Percentiles rank a stretch among this genome's conserved stretches.
Conservation (phyloP, 2,113 vertebrate species). For the Dryoscopus gambensis region DNA sequence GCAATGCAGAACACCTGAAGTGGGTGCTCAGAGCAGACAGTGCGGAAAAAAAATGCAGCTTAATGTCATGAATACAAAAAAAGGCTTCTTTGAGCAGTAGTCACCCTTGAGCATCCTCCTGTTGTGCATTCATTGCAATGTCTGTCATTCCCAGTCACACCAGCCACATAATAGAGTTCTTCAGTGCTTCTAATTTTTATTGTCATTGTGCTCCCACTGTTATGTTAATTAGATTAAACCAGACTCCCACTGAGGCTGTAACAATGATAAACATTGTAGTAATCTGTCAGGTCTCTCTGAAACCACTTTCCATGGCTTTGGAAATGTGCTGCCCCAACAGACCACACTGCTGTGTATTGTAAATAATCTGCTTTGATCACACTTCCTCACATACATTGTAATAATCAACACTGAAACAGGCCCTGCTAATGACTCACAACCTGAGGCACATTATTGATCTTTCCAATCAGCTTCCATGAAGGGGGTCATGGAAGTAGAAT, state of each 20-base stretch:
- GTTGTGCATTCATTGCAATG: background rate
- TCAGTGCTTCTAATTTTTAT: background rate
- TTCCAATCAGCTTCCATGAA: background rate
- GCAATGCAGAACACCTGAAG: background rate
- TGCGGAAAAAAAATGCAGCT: background rate
- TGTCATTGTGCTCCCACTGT: background rate
- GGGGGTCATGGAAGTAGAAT: background rate
- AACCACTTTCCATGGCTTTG: background rate
- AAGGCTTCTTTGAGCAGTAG: background rate
- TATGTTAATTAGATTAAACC: constrained; percentile 24
- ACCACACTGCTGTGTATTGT: background rate
- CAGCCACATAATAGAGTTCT: background rate
- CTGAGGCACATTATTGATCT: background rate
- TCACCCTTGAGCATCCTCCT: background rate
- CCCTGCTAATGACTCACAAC: background rate
- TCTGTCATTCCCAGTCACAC: background rate
- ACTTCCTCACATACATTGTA: background rate
- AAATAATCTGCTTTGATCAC: background rate
- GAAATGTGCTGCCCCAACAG: background rate
- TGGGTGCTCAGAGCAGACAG: background rate
- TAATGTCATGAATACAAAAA: background rate
- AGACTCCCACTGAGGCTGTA: background rate
- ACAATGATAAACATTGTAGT: background rate
- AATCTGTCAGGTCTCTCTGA: background rate
- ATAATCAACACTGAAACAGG: background rate